Evolutionary conservation across 2,113 vertebrate species (phyloP), one percentile per base, ranked within the genome.

Genomic region (Phrynosoma platyrhinos): DNA sequence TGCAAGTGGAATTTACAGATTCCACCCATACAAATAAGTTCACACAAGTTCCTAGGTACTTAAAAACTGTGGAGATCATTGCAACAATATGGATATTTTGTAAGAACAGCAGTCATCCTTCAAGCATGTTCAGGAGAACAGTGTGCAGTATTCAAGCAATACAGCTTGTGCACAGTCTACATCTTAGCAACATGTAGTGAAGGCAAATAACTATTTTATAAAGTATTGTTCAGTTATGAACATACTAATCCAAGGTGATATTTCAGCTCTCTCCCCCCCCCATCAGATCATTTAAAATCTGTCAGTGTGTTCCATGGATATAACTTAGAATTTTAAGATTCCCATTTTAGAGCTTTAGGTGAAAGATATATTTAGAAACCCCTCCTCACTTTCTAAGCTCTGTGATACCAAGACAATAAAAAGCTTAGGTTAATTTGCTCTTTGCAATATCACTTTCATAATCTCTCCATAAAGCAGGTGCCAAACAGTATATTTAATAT

Each of bases 91-190:
- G n/a, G 4, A 72, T 52, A n/a, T 30, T 23, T n/a, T 1, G 3
- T 21, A 42, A 47, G 13, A 90, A 36, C 10, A 85, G 16, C 25
- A 18, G 16, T 42, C 68, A 80, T 62, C 58, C 58, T 62, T 62
- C 12, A 82, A 58, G 76, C 81, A 12, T 5, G 20, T 0, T n/a
- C 76, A 30, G 40, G 40, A 82, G 71, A 82, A 84, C 64, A 82
- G 74, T n/a, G 27, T 0, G 0, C 0, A 0, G 86, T 78, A 79
- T 52, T 66, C 42, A 79, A 79, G 30, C 4, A 79, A 47, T 86
- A 30, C 40, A 66, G n/a, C 9, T 30, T 64, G 25, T 42, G 23
- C 5, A 20, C 36, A 18, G 36, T 42, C 14, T 42, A 16, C 40
- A 23, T 42, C 9, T 53, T 12, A 40, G 42, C 14, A 27, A 85